Evolutionary conservation across 2,113 vertebrate species (phyloP).

Genomic region (Forbesichthys agassizii): DNA sequence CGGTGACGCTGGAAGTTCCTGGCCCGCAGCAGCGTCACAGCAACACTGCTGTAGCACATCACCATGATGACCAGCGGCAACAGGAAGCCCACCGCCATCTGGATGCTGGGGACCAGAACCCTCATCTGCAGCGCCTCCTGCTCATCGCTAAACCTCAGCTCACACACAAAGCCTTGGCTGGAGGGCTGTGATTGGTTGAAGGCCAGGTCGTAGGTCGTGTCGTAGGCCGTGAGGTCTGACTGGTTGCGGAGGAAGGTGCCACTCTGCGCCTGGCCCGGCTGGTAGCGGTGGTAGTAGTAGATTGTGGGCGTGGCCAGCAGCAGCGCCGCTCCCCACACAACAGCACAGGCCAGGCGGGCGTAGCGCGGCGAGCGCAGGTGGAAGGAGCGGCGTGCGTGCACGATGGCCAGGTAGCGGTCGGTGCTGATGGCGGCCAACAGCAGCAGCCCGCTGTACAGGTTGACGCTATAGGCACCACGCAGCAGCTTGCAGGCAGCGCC

Average conservation of each 20-base stretch:
- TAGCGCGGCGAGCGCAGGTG: slow-evolving; percentile 70
- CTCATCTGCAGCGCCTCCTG: slow-evolving; percentile 59
- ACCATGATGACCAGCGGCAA: slow-evolving; percentile 84
- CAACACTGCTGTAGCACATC: slow-evolving; percentile 82
- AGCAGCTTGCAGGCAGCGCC: slow-evolving; percentile 81
- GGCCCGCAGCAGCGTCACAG: slow-evolving; percentile 80
- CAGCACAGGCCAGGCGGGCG: slow-evolving; percentile 67
- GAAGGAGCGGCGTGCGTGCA: slow-evolving; percentile 86
- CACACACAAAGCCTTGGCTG: slow-evolving; percentile 67
- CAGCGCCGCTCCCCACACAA: slow-evolving; percentile 78
- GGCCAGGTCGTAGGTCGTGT: no score
- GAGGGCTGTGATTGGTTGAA: not conserved
- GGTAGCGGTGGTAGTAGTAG: slow-evolving; percentile 64
- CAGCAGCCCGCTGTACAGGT: slow-evolving; percentile 90
- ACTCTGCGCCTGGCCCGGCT: not conserved
- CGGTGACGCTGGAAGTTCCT: slow-evolving; percentile 86
- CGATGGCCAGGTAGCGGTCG: slow-evolving; percentile 90
- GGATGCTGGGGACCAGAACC: slow-evolving; percentile 71
- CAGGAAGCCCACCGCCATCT: slow-evolving; percentile 85
- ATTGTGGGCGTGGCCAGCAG: slow-evolving; percentile 83
- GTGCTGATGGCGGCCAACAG: slow-evolving; percentile 86
- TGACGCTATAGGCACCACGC: slow-evolving; percentile 84
- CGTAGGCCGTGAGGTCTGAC: not conserved
- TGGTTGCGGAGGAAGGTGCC: no score
- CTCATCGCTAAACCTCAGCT: slow-evolving; percentile 54